These are phyloP conservation scores for Sebastes trivittatus DNA, from an alignment of 2,797 vertebrate species.

Conservation along the genomic window DNA sequence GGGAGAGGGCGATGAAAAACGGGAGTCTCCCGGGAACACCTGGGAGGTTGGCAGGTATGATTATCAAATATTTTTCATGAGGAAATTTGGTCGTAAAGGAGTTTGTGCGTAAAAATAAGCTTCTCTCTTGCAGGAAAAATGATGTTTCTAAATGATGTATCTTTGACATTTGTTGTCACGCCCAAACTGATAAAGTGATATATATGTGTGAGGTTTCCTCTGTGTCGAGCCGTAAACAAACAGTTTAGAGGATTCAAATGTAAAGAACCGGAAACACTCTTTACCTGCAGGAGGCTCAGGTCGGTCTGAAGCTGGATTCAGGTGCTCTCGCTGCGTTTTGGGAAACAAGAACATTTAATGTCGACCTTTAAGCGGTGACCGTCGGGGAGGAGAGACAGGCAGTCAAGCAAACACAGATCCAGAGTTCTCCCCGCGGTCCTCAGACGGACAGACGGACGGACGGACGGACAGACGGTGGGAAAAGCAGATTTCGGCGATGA, in stretches of 20 bases:
- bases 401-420: not conserved
- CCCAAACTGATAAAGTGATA: not conserved
- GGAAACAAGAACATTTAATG: too few relatives aligned
- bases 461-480: not conserved
- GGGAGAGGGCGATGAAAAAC: too few relatives aligned
- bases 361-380: not conserved
- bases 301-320: not conserved
- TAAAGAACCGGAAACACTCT: not conserved
- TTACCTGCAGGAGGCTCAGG: not conserved
- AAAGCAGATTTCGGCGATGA: conserved; percentile 17
- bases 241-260: not conserved
- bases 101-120: not conserved
- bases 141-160: not conserved
- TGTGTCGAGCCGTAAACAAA: not conserved
- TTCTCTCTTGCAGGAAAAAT: not conserved
- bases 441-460: not conserved
- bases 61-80: not conserved
- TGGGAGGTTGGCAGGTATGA: too few relatives aligned
- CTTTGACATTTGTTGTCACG: not conserved
- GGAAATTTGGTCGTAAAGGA: not conserved
- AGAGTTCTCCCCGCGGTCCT: not conserved
- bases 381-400: not conserved
- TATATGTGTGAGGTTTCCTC: not conserved
- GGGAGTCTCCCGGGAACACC: too few relatives aligned
- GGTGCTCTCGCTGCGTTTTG: not conserved